Base-by-base conservation (phyloP, 2,888 invertebrate species). In the Spisula subtruncata region DNA sequence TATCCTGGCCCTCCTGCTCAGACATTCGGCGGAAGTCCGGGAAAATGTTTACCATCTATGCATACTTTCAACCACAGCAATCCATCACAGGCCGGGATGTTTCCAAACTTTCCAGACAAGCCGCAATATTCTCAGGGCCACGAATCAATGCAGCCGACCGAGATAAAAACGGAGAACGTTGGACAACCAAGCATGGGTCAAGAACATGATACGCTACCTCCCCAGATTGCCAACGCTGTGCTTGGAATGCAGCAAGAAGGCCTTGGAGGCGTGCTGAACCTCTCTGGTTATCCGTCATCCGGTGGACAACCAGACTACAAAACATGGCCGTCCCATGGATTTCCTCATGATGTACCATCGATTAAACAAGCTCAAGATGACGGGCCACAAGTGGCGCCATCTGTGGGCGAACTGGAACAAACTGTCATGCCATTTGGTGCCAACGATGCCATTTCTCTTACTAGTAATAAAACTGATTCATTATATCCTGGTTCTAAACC, bases 1-100 rank as follows among this genome's bases (percentile, higher is more conserved):
- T 91, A 91, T 29, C 91, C 91, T 6, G 85, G 89, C 16, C 91
- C 91, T 32, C 91, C 91, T 20, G 81, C 89, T 60, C 91, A 91
- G 84, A 81, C 85, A 32, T 91, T 60, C 48, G 82, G 86, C 80
- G 87, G 79, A 29, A 91, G 91, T 81, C 91, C 91, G 8, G 81
- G 86, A 4, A 91, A 91, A 54, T 86, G 81, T 16, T 46, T 84
- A 41, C 66, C 80, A 46, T 83, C 89, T 41, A 85, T 89, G 48
- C 82, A 86, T 35, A 46, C 81, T 25, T 83, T 80, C 48, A 80
- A 71, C n/a, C 83, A 80, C 12, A 48, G 84, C 0, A 83, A 80
- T 81, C 79, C 75, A 29, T 56, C n/a, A 18, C 88, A 87, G 48
- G 25, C 86, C 54, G 83, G 83, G n/a, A 60, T 88, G 56, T 88